Base-by-base conservation (phyloP, 2,797 vertebrate species). In the Myotis planiceps region DNA sequence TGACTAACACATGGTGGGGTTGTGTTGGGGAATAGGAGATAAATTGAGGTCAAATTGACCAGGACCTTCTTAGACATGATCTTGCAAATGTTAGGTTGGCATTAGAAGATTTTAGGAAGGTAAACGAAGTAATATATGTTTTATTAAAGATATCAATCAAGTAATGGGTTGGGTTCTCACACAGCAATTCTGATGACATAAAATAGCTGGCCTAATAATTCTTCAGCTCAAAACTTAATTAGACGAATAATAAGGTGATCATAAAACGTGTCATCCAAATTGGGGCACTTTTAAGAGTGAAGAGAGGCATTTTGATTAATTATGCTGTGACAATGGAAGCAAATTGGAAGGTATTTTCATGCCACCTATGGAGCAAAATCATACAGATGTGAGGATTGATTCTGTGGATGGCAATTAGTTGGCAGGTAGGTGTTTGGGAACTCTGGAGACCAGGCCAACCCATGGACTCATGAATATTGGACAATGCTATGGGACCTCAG, bases 221-320 rank as follows among this genome's bases (percentile, higher is more conserved):
- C 94, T 89, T 83, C 29, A 66, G 5, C 60, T 89, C 3, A 60
- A 37, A 51, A 60, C 16, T 84, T 93, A 86, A 95, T 87, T 76
- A 58, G 91, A 92, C 3, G 58, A 88, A 90, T 85, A 72, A 55
- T 93, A 90, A 85, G 21, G 42, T 53, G 66, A 81, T 81, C 63
- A n/a, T 78, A 90, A 93, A 86, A 95, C 29, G 65, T 89, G 27
- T 75, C 55, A 55, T 87, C 81, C 25, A 85, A 90, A 88, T 32
- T 78, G 60, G 34, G 45, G 3, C 15, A 88, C 9, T 79, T 95
- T 79, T 75, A 65, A 68, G 55, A 78, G 37, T 25, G 25, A 93
- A 84, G 39, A 23, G 25, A 91, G 34, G 19, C 27, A 47, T 75
- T 75, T 66, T 87, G 39, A 60, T 84, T 89, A 47, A 90, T 95